Base-by-base conservation (phyloP, 2,113 vertebrate genomes). In the Pygoscelis adeliae region DNA sequence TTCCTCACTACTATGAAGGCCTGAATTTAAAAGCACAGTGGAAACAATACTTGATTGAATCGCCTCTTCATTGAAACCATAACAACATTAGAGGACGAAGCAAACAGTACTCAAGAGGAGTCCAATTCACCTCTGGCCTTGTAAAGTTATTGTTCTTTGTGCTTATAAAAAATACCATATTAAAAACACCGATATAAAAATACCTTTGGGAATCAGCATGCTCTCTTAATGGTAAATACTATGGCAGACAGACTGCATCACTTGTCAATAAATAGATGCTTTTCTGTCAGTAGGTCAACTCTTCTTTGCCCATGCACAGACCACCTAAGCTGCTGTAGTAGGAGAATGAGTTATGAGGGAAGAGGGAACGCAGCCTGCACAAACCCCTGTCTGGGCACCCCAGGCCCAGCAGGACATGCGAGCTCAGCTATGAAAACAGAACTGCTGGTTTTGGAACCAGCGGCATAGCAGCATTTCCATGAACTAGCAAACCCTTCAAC, bases 331-430 rank as follows among this genome's bases (percentile, higher is more conserved):
- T 56, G 25, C 44, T 65, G 21, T 6, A 18, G 20, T 3, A 72
- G 25, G 12, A 85, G 30, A 65, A 5, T 1, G 25, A 74, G 40
- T 56, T 14, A 16, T 32, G 30, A 72, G 19, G 14, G 32, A 79
- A 47, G 62, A 38, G 17, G 44, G 26, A 82, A 70, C 25, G 13
- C 7, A 82, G 29, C n/a, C n/a, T n/a, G 36, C 30, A 66, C 2
- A 0, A 61, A 62, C 11, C 30, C 46, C 2, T 3, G 22, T 49
- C n/a, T 46, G 42, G 21, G 27, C 55, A 55, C 23, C 14, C 17
- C 19, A 25, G 21, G 9, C 46, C 32, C 8, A 13, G 52, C 23
- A 71, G 55, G 25, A 79, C 47, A 46, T 0, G 0, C 2, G 7
- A 78, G 55, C 16, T 67, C 55, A 53, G 50, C 59, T 46, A 13